A percentile compares a stretch with the other conserved stretches of the same genome.
Conservation (phyloP, 2,797 vertebrate species). For the Cichlasoma orientale region DNA sequence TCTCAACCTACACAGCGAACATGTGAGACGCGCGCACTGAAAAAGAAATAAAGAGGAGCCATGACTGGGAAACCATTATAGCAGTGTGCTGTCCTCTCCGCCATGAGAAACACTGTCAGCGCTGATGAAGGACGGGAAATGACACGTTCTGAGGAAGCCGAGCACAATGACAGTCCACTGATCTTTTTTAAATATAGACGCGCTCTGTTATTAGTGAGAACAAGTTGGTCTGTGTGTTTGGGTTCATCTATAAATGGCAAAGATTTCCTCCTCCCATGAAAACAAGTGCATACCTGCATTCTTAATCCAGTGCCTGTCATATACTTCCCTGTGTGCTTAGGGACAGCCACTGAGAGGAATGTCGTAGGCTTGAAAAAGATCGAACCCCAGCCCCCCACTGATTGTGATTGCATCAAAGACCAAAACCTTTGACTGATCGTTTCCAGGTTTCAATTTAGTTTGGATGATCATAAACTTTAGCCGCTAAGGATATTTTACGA, state of each 20-base stretch:
- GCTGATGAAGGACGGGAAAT: conserved; percentile 67
- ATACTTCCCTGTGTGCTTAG: conserved; percentile 25
- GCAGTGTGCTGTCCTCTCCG: conserved; percentile 22
- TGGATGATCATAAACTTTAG: neutral
- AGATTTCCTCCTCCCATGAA: conserved; percentile 66
- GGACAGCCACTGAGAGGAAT: conserved; percentile 38
- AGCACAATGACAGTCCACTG: conserved; percentile 74
- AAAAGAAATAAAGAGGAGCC: neutral
- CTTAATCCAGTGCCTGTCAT: conserved; percentile 19
- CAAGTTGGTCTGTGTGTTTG: conserved; percentile 56
- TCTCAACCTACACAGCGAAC: neutral
- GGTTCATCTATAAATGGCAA: conserved; percentile 61
- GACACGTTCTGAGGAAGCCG: conserved; percentile 69
- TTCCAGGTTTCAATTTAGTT: conserved; percentile 4
- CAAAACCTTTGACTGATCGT: neutral
- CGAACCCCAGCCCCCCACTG: neutral
- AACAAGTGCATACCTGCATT: conserved; percentile 59
- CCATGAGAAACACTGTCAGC: conserved; percentile 58
- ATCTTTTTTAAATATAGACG: conserved; percentile 64
- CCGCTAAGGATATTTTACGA: neutral
- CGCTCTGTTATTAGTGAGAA: conserved; percentile 66
- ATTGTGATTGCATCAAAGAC: conserved; percentile 9
- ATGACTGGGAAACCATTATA: neutral
- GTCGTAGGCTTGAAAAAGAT: conserved; percentile 18
- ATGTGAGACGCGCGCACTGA: neutral